phyloP scores from a whole-genome alignment of 2,797 vertebrate genomes.

The Pseudochirops corinnae region DNA sequence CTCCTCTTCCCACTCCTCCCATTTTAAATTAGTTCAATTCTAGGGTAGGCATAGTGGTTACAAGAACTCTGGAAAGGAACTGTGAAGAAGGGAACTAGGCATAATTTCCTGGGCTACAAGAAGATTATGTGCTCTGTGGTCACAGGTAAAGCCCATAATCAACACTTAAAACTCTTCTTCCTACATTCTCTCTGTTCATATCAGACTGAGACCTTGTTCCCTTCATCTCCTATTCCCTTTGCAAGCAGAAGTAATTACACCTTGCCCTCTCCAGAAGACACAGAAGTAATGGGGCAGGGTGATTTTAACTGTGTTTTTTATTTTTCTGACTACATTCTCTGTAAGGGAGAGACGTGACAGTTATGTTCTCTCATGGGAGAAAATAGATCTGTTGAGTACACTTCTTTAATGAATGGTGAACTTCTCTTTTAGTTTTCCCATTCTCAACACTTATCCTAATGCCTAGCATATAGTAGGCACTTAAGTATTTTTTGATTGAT shows the following conservation, averaged over 20 bases:
- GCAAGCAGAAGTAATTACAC: constrained; percentile 91
- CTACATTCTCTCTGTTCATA: neutral
- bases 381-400: constrained; percentile 86
- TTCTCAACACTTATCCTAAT: neutral
- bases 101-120: constrained; percentile 92
- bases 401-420: neutral
- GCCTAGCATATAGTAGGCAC: neutral
- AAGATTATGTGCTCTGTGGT: constrained; percentile 90
- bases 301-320: fast-evolving
- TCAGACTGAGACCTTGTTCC: neutral
- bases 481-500: neutral
- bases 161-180: neutral
- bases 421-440: neutral
- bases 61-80: constrained; percentile 91
- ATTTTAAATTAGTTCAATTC: neutral
- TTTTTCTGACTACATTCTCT: constrained; percentile 91
- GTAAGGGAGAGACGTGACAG: constrained; percentile 93
- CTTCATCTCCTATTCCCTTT: constrained; percentile 84
- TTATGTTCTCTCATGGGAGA: constrained; percentile 90
- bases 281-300: constrained; percentile 85
- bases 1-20: neutral
- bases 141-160: constrained; percentile 85
- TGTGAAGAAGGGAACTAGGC: constrained; percentile 92
- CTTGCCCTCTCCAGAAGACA: constrained; percentile 90
- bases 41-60: constrained; percentile 93